These are phyloP conservation scores for Microcebus tavaratra DNA, from an alignment of 2,113 vertebrate species.

Conservation along the genomic window DNA sequence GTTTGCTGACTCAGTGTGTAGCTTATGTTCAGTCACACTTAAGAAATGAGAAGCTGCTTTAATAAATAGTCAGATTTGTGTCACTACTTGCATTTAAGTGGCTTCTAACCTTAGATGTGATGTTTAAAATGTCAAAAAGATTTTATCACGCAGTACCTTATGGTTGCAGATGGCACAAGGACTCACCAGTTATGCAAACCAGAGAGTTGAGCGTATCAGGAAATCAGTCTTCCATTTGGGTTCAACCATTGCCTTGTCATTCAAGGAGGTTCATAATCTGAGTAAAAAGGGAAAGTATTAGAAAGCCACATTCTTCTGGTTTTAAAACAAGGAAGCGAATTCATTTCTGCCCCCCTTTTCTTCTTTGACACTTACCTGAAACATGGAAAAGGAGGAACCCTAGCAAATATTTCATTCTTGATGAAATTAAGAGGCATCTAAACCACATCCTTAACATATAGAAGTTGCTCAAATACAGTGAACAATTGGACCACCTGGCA, in stretches of 20 bases:
- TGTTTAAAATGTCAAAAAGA: slow-evolving; percentile 8
- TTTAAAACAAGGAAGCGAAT: not conserved
- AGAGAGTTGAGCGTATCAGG: not conserved
- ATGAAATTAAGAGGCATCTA: not conserved
- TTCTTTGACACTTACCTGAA: not conserved
- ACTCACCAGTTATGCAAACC: not conserved
- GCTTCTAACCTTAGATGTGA: not conserved
- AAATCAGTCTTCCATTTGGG: not conserved
- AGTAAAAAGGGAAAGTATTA: not conserved
- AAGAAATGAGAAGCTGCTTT: not conserved
- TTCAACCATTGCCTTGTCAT: not conserved
- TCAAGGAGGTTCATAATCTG: not conserved
- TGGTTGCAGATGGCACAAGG: not conserved
- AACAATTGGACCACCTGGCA: not conserved
- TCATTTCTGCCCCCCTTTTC: not conserved
- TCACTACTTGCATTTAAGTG: not conserved
- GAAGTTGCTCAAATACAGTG: not conserved
- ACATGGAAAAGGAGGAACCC: not conserved
- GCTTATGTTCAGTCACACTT: not conserved
- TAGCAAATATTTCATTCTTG: not conserved
- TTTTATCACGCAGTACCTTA: not conserved
- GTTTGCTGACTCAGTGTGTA: not conserved
- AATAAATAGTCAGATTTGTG: not conserved
- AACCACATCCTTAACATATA: not conserved
- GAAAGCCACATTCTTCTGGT: not conserved